Conservation (phyloP, 2,797 vertebrate genomes). For the Acanthopagrus latus region DNA sequence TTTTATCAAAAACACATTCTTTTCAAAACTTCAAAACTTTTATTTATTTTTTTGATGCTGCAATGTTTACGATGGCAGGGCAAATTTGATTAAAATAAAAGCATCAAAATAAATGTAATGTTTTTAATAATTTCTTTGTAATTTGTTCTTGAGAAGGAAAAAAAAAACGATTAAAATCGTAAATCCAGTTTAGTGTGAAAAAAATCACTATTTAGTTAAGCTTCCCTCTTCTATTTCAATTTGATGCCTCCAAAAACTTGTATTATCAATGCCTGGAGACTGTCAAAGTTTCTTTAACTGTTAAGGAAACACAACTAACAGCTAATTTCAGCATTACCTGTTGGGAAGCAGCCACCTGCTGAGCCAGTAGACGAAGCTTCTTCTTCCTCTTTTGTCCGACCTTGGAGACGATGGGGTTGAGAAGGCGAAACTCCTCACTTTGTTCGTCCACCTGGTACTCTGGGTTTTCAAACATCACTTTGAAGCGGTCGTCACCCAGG, state of each 20-base stretch:
- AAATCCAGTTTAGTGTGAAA: too few relatives aligned
- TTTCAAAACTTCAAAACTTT: too few relatives aligned
- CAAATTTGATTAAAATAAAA: too few relatives aligned
- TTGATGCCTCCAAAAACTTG: not conserved
- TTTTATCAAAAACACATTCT: too few relatives aligned
- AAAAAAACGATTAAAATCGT: too few relatives aligned
- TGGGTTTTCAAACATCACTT: slow-evolving; percentile 99
- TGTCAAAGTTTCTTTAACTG: not conserved
- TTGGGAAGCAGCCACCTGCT: slow-evolving; percentile 78
- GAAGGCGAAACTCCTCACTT: slow-evolving; percentile 96
- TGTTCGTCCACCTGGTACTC: slow-evolving; percentile 97
- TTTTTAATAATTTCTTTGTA: too few relatives aligned
- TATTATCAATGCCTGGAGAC: not conserved
- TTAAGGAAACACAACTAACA: not conserved
- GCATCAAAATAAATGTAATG: too few relatives aligned
- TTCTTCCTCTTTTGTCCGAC: slow-evolving; percentile 93
- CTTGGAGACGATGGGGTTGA: slow-evolving; percentile 98
- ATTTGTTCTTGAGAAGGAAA: too few relatives aligned
- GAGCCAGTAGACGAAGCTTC: slow-evolving; percentile 88
- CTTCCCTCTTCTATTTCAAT: not conserved
- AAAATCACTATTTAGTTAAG: slow-evolving; percentile 6
- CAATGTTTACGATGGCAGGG: too few relatives aligned
- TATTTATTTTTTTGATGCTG: too few relatives aligned
- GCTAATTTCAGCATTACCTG: slow-evolving; percentile 77
- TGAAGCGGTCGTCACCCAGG: slow-evolving; percentile 95